phyloP scores from a whole-genome alignment of 2,113 vertebrate genomes.

The Atlantisia rogersi region DNA sequence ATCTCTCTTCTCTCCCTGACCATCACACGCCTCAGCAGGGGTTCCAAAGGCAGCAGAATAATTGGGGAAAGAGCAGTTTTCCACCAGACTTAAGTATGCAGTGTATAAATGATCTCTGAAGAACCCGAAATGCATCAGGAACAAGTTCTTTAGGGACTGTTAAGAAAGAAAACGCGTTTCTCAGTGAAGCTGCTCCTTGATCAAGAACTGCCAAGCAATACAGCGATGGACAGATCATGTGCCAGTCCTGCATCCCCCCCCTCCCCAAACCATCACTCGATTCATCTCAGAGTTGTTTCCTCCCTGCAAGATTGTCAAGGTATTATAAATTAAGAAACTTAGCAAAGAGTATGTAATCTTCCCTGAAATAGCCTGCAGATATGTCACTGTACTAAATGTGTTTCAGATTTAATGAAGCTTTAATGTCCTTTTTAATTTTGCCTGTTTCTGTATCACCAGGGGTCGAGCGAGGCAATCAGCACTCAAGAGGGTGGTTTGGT shows the following conservation, averaged over 20 bases:
- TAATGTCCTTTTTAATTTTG: conserved; percentile 90
- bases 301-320: conserved; percentile 75
- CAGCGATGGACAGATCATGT: not conserved
- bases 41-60: not conserved
- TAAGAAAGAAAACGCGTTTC: not conserved
- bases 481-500: conserved; percentile 83
- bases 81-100: not conserved
- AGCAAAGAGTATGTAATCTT: conserved; percentile 84
- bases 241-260: not conserved
- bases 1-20: not conserved
- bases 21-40: not conserved
- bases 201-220: not conserved
- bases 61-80: not conserved
- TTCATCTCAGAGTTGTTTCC: conserved; percentile 45
- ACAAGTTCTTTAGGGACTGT: not conserved
- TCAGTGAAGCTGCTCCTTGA: not conserved
- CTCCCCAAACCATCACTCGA: conserved; percentile 17
- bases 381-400: conserved; percentile 89
- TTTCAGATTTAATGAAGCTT: conserved; percentile 90
- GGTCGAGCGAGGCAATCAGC: conserved; percentile 85
- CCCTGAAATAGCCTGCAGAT: conserved; percentile 86
- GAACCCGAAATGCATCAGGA: not conserved
- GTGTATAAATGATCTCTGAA: not conserved
- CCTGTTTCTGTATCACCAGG: conserved; percentile 85
- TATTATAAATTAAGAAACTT: conserved; percentile 87